A percentile compares a stretch with the other conserved stretches of the same genome.
Evolutionary conservation across 2,113 vertebrate species (phyloP).

Genomic region (Pterocles gutturalis): DNA sequence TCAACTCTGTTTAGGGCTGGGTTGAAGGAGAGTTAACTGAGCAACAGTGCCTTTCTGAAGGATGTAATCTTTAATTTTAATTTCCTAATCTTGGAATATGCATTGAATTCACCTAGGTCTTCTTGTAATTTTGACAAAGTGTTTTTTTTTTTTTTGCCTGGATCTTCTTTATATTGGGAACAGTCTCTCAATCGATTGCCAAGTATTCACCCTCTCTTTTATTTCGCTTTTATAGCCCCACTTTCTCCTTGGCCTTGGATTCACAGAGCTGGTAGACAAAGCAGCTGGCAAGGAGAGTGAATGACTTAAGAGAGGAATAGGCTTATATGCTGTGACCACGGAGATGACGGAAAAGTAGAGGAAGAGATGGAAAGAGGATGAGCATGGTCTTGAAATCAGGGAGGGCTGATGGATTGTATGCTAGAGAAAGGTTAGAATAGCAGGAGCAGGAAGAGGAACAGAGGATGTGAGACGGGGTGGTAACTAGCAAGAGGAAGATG

Average conservation of each 20-base stretch:
- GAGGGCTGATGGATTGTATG: background rate
- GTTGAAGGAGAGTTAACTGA: background rate
- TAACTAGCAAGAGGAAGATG: background rate
- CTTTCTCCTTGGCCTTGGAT: background rate
- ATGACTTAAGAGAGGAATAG: background rate
- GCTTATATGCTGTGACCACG: background rate
- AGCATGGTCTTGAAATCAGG: background rate
- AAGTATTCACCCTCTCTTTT: background rate
- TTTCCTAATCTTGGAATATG: background rate
- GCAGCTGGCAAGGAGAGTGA: background rate
- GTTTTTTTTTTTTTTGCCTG: background rate
- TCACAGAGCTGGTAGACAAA: background rate
- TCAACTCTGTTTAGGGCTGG: accelerated
- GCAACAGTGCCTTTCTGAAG: background rate
- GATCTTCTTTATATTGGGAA: background rate
- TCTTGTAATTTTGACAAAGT: background rate
- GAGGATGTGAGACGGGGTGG: background rate
- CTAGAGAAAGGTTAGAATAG: background rate
- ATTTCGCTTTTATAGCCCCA: background rate
- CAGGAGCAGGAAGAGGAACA: background rate
- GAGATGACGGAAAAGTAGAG: background rate
- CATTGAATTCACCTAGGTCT: background rate
- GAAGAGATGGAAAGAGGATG: background rate
- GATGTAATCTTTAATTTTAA: background rate
- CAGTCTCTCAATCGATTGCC: background rate